phyloP scores from a whole-genome alignment of 1,140 invertebrate species.

The Caenorhabditis tropicalis region DNA sequence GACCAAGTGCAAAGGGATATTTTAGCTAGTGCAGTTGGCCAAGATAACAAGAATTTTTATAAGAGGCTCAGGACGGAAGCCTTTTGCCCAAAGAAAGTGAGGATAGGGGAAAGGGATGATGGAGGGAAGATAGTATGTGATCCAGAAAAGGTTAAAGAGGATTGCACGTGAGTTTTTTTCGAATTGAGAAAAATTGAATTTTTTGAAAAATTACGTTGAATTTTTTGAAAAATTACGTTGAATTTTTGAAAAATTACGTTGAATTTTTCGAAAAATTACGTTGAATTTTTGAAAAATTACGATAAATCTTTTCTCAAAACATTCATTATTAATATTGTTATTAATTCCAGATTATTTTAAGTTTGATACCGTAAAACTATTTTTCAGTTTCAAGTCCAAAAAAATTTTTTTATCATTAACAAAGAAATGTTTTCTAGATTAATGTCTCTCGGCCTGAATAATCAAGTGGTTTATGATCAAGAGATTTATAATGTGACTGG shows the following conservation, averaged over 20 bases:
- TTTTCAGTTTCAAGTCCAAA: too few species aligned
- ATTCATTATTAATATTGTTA: too few species aligned
- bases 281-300: too few species aligned
- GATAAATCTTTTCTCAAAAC: too few species aligned
- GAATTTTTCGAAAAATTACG: too few species aligned
- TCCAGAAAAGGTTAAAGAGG: background rate
- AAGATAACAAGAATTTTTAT: background rate
- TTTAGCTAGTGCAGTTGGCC: background rate
- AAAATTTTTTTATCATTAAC: too few species aligned
- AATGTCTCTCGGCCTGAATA: slow-evolving; percentile 8
- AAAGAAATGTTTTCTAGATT: background rate
- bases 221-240: too few species aligned
- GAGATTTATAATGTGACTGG: slow-evolving; percentile 10
- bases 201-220: too few species aligned
- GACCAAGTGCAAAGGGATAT: background rate
- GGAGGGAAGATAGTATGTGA: background rate
- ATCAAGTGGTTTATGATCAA: background rate
- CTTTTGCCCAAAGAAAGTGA: background rate
- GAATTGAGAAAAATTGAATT: too few species aligned
- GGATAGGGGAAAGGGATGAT: background rate
- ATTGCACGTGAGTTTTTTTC: slow-evolving; percentile 29
- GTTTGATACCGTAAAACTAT: too few species aligned
- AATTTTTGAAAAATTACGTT: too few species aligned
- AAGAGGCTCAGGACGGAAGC: background rate
- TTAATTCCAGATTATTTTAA: too few species aligned